Conservation (phyloP, 1,140 invertebrate genomes). For the Zaprionus gabonicus region DNA sequence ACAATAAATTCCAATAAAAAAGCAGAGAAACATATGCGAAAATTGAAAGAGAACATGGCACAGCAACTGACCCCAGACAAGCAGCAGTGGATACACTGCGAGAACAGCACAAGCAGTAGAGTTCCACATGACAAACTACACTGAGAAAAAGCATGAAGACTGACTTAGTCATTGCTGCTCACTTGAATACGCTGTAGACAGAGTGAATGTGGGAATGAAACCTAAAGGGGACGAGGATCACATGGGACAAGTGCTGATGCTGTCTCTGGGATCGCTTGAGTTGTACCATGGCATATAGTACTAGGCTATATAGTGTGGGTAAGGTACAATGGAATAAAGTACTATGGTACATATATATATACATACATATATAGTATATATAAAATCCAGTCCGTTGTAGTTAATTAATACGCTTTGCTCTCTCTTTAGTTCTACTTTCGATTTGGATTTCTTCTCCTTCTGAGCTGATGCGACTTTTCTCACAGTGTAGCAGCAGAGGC, state of each 20-base stretch:
- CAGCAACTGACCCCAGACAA: slow-evolving; percentile 13
- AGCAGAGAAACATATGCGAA: slow-evolving; percentile 31
- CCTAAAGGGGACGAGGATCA: too few relatives aligned
- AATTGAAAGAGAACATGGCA: slow-evolving; percentile 40
- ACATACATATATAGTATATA: too few relatives aligned
- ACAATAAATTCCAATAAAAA: slow-evolving; percentile 80
- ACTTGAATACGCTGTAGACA: background rate
- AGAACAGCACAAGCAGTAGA: background rate
- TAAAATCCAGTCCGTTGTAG: too few relatives aligned
- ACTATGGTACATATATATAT: too few relatives aligned
- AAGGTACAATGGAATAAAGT: too few relatives aligned
- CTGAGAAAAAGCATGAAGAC: background rate
- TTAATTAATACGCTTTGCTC: too few relatives aligned
- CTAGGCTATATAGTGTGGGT: too few relatives aligned
- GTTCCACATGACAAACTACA: background rate
- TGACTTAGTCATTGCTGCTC: background rate
- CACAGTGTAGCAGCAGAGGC: slow-evolving; percentile 12
- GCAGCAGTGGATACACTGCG: slow-evolving; percentile 10
- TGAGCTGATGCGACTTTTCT: background rate
- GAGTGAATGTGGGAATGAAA: background rate
- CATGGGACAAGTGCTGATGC: too few relatives aligned
- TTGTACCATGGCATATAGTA: too few relatives aligned
- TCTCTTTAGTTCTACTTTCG: background rate
- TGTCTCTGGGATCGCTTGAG: too few relatives aligned
- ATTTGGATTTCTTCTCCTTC: background rate